Evolutionary conservation across 2,888 invertebrate genomes (phyloP), one percentile per base, ranked within the genome.

Genomic region (Malthinus seriepunctatus): DNA sequence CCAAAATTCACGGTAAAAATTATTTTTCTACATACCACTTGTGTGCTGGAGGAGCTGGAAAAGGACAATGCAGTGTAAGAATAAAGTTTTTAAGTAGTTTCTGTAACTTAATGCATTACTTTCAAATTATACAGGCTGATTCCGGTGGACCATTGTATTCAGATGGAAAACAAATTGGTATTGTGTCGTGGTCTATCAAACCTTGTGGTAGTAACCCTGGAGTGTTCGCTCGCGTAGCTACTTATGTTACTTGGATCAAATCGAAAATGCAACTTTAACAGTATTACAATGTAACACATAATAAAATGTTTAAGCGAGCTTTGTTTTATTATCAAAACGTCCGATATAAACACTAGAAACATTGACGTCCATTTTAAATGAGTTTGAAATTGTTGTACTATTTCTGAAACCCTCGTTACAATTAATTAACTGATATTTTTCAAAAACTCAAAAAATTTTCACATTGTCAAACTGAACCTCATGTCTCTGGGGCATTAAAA

Each of bases 151-250:
- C 80, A 8, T 63, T 80, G 9, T 56, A 76, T 3, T 69, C 70
- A 0, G 66, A 69, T 57, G 74, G 73, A 31, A 72, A 71, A 9
- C 77, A 77, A 63, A 69, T 79, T 8, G 80, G 80, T 14, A 73
- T 80, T 37, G 80, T 79, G 2, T 79, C 79, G 0, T 80, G 80
- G 80, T 78, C 79, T 54, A 66, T 72, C 0, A 80, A 79, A 60
- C 80, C 80, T 1, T 80, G 80, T 45, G 72, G 79, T 0, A 64
- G 71, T 3, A 71, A 74, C 1, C 80, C 80, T 0, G 80, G 80
- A 3, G 79, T 80, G 5, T 80, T 76, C 47, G 77, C 80, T 1
- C 76, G 77, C 61, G 79, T 81, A 1, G 71, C 80, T 1, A 62
- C 48, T 10, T 75, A 66, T 46, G 60, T 70, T 32, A 65, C 67